Evolutionary conservation across 1,140 invertebrate genomes (phyloP).

Genomic region (Latrodectus geometricus): DNA sequence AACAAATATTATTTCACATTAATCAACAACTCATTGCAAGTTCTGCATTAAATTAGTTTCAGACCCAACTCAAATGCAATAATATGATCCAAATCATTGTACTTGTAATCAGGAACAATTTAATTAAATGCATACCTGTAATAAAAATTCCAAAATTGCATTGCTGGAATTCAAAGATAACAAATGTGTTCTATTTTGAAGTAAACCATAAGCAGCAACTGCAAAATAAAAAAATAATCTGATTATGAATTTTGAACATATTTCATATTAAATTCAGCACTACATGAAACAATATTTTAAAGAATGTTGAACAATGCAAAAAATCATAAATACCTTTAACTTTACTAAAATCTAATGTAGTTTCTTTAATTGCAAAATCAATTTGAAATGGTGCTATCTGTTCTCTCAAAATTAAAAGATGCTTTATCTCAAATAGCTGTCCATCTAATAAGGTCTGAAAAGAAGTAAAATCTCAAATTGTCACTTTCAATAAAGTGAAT

Average conservation of each 20-base stretch:
- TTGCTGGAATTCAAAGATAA: conserved; percentile 91
- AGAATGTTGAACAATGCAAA: not conserved
- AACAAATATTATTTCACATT: too few species aligned
- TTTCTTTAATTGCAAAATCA: conserved; percentile 93
- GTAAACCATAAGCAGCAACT: conserved; percentile 81
- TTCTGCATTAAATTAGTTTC: too few species aligned
- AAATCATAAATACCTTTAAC: conserved; percentile 75
- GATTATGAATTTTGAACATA: not conserved
- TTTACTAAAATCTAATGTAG: conserved; percentile 87
- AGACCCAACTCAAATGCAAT: too few species aligned
- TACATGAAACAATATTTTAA: not conserved
- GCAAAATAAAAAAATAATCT: conserved; percentile 62
- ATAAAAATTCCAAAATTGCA: conserved; percentile 89
- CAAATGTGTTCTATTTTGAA: conserved; percentile 87
- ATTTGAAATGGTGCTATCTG: conserved; percentile 99
- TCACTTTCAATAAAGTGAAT: too few species aligned
- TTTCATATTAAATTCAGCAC: not conserved
- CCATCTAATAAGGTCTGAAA: conserved; percentile 83
- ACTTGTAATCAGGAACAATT: too few species aligned
- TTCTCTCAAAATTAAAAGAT: conserved; percentile 94
- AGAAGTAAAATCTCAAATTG: conserved; percentile 31
- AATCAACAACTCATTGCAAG: too few species aligned
- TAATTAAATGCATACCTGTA: conserved; percentile 67
- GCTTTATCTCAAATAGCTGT: conserved; percentile 96
- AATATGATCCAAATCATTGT: too few species aligned